These are phyloP conservation scores for Planiliza haematocheilus DNA, from an alignment of 2,113 vertebrate species.

Conservation along the genomic window DNA sequence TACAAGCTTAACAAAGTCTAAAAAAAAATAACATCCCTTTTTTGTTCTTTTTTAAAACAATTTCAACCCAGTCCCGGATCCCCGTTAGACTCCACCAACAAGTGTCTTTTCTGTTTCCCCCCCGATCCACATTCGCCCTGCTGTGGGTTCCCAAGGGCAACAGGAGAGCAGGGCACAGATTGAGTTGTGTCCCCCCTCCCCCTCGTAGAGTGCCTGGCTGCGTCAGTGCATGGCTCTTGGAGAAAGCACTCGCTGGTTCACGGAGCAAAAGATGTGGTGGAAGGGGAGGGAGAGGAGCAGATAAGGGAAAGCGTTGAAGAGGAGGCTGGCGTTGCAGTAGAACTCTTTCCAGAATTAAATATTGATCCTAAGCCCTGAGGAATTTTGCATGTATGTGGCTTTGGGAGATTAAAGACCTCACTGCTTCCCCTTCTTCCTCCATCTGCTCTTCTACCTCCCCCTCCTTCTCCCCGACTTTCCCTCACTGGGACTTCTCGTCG, in stretches of 20 bases:
- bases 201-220: conserved; percentile 51
- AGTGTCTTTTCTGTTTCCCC: background rate
- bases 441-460: background rate
- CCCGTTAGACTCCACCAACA: conserved; percentile 3
- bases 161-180: conserved; percentile 54
- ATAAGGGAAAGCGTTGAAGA: conserved; percentile 35
- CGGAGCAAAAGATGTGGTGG: conserved; percentile 8
- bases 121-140: conserved; percentile 42
- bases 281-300: conserved; percentile 39
- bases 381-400: conserved; percentile 56
- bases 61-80: conserved; percentile 20
- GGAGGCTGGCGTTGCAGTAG: conserved; percentile 43
- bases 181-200: conserved; percentile 11
- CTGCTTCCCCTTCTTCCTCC: conserved; percentile 8
- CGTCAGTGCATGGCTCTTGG: conserved; percentile 56
- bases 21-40: conserved; percentile 44
- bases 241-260: conserved; percentile 20
- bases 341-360: conserved; percentile 59
- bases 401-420: conserved; percentile 53
- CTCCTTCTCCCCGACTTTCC: background rate
- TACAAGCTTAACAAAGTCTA: conserved; percentile 31
- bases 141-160: conserved; percentile 47
- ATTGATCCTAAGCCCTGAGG: conserved; percentile 71
- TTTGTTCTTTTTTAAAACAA: background rate
- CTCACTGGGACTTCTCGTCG: conserved; percentile 88